Base-by-base conservation (phyloP, 2,888 invertebrate genomes). In the Tortricodes alternella region DNA sequence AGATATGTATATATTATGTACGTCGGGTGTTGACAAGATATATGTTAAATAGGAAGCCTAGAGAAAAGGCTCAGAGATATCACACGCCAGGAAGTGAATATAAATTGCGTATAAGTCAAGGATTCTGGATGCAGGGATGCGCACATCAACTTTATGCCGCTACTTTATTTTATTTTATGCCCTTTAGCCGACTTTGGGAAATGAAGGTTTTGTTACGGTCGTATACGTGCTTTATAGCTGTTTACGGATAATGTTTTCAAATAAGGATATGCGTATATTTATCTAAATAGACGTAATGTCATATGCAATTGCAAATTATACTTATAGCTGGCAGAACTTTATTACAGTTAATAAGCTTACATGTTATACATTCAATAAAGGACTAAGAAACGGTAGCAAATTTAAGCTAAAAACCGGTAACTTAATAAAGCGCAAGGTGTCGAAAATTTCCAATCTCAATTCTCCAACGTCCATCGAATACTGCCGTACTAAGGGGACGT, bases 371-470 rank as follows among this genome's bases (percentile, higher is more conserved):
- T n/a, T n/a, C n/a, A n/a, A n/a, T n/a, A n/a, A n/a, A n/a, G n/a
- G n/a, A 50, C 29, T 21, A 23, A 49, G 19, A 4, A n/a, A 32
- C 16, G 15, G 21, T 37, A 15, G 27, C 62, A 67, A 68, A 70
- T 70, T 68, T 6, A 5, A 61, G 60, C 67, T 64, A 65, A 67
- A 62, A 64, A 44, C 64, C 51, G 65, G 64, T 63, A 62, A 80
- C 70, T 80, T 83, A 84, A 82, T 84, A 84, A 80, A 74, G 72
- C 69, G 71, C 82, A 81, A 82, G 76, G 80, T 82, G 83, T 80
- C 71, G 70, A 71, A 71, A 72, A 77, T 74, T 76, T 79, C 74
- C 78, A 80, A 83, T 82, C 77, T 80, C 77, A 78, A 80, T 80
- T 79, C 74, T 68, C 74, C 68, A 71, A 71, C 73, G 77, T 72